Conservation (phyloP, 2,113 vertebrate genomes). For the Rissa tridactyla region DNA sequence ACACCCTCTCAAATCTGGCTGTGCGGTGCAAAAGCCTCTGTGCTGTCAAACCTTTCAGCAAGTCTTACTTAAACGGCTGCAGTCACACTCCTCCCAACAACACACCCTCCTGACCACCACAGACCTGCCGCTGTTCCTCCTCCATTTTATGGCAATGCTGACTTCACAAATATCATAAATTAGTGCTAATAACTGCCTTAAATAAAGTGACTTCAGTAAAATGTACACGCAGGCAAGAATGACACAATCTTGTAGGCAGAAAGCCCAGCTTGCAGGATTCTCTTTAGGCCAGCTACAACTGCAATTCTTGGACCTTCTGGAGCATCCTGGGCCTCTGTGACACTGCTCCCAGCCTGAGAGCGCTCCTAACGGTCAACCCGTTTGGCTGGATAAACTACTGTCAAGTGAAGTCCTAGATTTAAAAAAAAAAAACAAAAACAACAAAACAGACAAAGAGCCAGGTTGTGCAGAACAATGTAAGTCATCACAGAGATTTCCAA, state of each 20-base stretch:
- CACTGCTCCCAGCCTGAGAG: not conserved
- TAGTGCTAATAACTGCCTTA: not conserved
- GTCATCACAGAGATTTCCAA: not conserved
- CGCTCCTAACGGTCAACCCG: not conserved
- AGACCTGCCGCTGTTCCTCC: not conserved
- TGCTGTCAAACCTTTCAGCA: not conserved
- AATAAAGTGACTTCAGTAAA: not conserved
- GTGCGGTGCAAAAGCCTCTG: not conserved
- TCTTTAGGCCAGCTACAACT: not conserved
- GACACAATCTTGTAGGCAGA: not conserved
- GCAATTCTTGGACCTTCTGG: not conserved
- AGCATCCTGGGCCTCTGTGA: not conserved
- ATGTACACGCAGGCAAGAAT: not conserved
- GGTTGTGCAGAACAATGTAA: not conserved
- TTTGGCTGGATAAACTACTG: not conserved
- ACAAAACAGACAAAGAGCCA: not conserved
- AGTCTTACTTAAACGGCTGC: not conserved
- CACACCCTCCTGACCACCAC: not conserved
- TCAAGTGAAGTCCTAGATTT: not conserved
- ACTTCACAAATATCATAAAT: not conserved
- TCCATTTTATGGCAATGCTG: not conserved
- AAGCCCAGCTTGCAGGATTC: not conserved
- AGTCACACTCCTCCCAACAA: not conserved
- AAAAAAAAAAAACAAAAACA: not conserved
- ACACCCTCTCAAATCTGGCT: not conserved